Conservation (phyloP, 1,140 invertebrate species). For the Leptopilina clavipes region DNA sequence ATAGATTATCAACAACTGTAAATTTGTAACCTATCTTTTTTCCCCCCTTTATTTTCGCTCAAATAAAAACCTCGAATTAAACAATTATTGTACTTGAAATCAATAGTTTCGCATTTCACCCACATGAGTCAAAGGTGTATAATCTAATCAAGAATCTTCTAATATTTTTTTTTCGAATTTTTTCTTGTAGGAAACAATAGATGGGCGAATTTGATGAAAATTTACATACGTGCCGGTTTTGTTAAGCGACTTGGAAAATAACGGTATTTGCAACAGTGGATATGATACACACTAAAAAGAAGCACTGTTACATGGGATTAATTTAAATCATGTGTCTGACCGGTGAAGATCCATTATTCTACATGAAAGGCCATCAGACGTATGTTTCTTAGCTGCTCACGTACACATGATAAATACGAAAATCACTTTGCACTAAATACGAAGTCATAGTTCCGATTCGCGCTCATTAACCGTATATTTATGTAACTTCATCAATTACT, state of each 20-base stretch:
- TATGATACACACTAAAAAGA: slow-evolving; percentile 12
- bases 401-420: slow-evolving; percentile 9
- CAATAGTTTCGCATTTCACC: slow-evolving; percentile 9
- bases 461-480: slow-evolving; percentile 9
- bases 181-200: neutral
- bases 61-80: too few relatives aligned
- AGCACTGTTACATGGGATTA: slow-evolving; percentile 31
- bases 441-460: neutral
- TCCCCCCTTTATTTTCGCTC: too few relatives aligned
- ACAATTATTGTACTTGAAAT: neutral
- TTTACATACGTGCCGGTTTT: neutral
- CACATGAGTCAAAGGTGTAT: neutral
- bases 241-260: slow-evolving; percentile 29
- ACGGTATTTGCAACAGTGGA: slow-evolving; percentile 2
- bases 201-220: slow-evolving; percentile 18
- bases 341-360: slow-evolving; percentile 18
- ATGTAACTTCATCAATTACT: slow-evolving; percentile 13
- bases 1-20: slow-evolving; percentile 19
- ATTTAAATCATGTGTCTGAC: slow-evolving; percentile 21
- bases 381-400: neutral
- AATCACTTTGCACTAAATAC: slow-evolving; percentile 29
- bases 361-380: slow-evolving; percentile 25
- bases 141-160: neutral
- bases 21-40: neutral
- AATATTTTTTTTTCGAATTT: neutral